These are phyloP conservation scores for Eubucco bourcierii DNA, from an alignment of 2,113 vertebrate species.

Conservation along the genomic window DNA sequence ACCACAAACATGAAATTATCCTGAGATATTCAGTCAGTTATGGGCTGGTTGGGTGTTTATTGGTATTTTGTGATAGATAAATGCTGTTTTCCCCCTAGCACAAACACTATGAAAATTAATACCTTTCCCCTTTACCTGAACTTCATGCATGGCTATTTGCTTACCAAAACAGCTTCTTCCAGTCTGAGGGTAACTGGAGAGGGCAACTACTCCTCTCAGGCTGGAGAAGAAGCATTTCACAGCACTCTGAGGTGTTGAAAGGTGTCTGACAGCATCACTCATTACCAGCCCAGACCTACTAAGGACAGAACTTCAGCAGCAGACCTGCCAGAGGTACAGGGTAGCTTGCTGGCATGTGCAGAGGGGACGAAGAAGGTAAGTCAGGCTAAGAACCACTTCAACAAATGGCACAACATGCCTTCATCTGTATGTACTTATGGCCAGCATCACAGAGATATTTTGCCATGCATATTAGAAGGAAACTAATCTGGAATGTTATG, in stretches of 20 bases:
- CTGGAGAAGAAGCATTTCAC: neutral
- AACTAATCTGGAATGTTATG: neutral
- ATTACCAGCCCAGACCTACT: neutral
- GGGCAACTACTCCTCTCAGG: neutral
- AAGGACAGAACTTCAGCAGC: neutral
- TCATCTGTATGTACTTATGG: neutral
- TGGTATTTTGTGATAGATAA: neutral
- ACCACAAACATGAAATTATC: constrained; percentile 28
- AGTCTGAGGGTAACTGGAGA: neutral
- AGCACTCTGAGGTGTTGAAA: neutral
- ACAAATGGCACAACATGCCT: neutral
- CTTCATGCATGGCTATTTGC: neutral
- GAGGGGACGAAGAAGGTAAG: neutral
- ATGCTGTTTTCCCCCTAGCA: neutral
- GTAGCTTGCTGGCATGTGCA: fast-evolving
- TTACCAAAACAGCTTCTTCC: neutral
- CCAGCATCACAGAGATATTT: neutral
- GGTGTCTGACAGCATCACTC: neutral
- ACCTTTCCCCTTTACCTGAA: neutral
- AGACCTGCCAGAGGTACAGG: fast-evolving
- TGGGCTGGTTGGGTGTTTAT: neutral
- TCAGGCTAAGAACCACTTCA: neutral
- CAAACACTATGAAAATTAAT: neutral
- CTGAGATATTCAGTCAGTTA: neutral
- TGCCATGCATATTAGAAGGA: neutral